Percentiles rank a stretch among this genome's conserved stretches.
Evolutionary conservation across 2,888 invertebrate genomes (phyloP).

Genomic region (Lithophane semibrunnea): DNA sequence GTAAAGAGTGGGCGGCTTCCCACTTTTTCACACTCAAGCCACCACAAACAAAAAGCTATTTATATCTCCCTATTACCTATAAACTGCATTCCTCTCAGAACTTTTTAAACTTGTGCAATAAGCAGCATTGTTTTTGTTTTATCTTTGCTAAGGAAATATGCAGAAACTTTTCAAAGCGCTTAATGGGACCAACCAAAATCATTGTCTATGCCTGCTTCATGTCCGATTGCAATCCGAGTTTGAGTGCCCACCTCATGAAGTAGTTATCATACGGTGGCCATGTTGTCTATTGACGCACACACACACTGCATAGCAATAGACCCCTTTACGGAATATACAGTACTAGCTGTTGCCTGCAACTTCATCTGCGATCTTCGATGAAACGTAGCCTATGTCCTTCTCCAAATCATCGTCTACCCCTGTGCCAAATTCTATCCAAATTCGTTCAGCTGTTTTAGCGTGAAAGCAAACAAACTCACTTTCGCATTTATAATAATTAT

Average conservation of each 20-base stretch:
- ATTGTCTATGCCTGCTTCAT: background rate
- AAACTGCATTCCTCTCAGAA: slow-evolving; percentile 21
- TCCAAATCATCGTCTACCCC: no score
- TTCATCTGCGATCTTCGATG: no score
- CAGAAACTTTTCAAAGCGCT: background rate
- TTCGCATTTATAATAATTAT: no score
- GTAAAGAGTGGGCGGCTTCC: background rate
- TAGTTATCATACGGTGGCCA: background rate
- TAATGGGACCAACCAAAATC: background rate
- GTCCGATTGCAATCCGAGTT: no score
- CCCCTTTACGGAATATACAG: no score
- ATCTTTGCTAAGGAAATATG: slow-evolving; percentile 18
- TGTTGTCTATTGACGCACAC: background rate
- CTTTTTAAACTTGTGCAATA: slow-evolving; percentile 23
- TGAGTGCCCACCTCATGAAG: background rate
- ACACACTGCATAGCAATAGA: background rate
- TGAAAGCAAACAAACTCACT: no score
- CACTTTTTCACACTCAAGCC: slow-evolving; percentile 12
- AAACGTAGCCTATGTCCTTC: no score
- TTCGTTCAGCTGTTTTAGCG: no score
- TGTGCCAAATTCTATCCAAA: no score
- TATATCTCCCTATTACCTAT: slow-evolving; percentile 6
- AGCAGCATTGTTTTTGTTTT: slow-evolving; percentile 15
- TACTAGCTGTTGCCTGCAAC: no score
- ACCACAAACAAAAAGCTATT: slow-evolving; percentile 11